These are phyloP conservation scores for Xylocopa sonorina DNA, from an alignment of 1,140 invertebrate species.

Conservation along the genomic window DNA sequence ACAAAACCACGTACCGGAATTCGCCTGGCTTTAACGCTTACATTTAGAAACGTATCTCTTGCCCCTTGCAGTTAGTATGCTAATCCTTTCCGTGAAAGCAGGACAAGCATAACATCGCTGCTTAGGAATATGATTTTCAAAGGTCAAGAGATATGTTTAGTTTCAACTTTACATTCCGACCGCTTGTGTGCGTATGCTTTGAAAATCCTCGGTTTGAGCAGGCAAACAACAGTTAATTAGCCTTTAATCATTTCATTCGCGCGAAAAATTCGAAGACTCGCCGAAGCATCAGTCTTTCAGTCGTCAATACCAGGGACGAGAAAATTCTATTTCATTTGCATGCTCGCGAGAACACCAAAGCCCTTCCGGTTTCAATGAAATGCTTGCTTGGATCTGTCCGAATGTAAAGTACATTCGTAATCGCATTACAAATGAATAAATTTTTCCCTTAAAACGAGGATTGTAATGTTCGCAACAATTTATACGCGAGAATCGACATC, in stretches of 20 bases:
- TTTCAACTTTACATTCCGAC: conserved; percentile 13
- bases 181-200: conserved; percentile 30
- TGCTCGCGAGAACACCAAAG: neutral
- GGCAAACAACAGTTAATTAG: conserved; percentile 21
- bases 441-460: neutral
- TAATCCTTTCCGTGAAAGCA: neutral
- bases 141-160: conserved; percentile 23
- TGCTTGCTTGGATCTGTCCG: neutral
- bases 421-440: conserved; percentile 1
- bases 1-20: conserved; percentile 16
- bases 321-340: conserved; percentile 19
- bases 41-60: conserved; percentile 25
- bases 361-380: neutral
- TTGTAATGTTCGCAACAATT: neutral
- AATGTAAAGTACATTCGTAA: neutral
- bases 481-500: neutral
- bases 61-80: neutral
- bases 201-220: conserved; percentile 25
- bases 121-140: neutral
- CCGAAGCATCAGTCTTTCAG: conserved; percentile 67
- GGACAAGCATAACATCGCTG: neutral
- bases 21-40: neutral
- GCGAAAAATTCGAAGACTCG: conserved; percentile 60
- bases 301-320: conserved; percentile 52
- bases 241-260: conserved; percentile 29